Evolutionary conservation across 2,888 invertebrate species (phyloP).

Genomic region (Noctua janthina): DNA sequence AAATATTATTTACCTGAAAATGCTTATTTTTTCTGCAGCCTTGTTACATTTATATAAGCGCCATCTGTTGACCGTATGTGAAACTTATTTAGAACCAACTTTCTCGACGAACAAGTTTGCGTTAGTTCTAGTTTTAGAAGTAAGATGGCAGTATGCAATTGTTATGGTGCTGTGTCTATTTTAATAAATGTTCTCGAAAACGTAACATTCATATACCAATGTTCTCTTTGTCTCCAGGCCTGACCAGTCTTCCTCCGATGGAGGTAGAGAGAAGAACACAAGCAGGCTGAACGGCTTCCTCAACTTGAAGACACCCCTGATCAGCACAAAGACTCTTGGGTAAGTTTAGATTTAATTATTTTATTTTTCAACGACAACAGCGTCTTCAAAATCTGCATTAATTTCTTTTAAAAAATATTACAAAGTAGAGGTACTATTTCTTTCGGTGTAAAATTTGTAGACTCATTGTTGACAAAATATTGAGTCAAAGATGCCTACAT

Average conservation of each 20-base stretch:
- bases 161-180: neutral
- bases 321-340: conserved; percentile 94
- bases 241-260: conserved; percentile 81
- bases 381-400: neutral
- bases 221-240: conserved; percentile 75
- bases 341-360: conserved; percentile 84
- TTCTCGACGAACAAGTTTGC: rapidly evolving
- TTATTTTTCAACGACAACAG: neutral
- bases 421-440: neutral
- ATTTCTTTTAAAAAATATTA: neutral
- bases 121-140: rapidly evolving
- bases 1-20: neutral
- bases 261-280: conserved; percentile 88
- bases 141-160: conserved; percentile 48
- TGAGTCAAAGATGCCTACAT: neutral
- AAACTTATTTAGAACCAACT: neutral
- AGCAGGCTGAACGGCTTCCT: conserved; percentile 92
- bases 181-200: neutral
- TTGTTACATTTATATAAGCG: conserved; percentile 10
- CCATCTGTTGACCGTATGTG: conserved; percentile 24
- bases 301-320: conserved; percentile 93
- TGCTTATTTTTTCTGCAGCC: neutral
- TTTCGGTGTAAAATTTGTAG: neutral
- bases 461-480: neutral
- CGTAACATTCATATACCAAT: neutral